Evolutionary conservation across 2,888 invertebrate species (phyloP).

Genomic region (Temnothorax unifasciatus): DNA sequence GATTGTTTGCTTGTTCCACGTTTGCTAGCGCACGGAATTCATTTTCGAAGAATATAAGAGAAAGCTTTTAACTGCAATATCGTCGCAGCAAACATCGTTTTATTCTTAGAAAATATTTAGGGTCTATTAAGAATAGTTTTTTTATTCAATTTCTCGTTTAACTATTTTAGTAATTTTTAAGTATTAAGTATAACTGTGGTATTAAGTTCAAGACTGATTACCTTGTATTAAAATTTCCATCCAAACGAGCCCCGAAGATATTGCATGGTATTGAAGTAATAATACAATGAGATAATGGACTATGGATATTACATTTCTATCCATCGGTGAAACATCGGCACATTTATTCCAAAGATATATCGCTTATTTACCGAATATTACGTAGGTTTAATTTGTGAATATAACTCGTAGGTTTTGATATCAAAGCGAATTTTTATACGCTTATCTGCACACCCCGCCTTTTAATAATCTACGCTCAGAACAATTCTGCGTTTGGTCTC

Average conservation of each 20-base stretch:
- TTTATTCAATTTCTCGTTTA: neutral
- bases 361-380: conserved; percentile 9
- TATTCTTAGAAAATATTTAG: neutral
- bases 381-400: conserved; percentile 14
- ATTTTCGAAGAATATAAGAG: conserved; percentile 14
- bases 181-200: neutral
- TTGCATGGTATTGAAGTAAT: conserved; percentile 1
- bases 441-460: neutral
- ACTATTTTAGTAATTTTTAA: neutral
- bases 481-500: conserved; percentile 4
- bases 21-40: conserved; percentile 31
- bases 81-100: neutral
- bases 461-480: neutral
- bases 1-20: conserved; percentile 39
- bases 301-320: neutral
- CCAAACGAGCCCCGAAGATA: conserved; percentile 29
- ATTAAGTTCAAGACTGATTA: neutral
- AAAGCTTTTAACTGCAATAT: conserved; percentile 13
- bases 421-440: conserved; percentile 29
- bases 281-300: neutral
- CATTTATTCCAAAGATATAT: neutral
- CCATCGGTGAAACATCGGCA: neutral
- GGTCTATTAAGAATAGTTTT: neutral
- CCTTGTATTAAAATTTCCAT: neutral
- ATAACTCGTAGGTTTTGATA: conserved; percentile 18